phyloP scores from a whole-genome alignment of 2,797 vertebrate genomes.

The Geotrypetes seraphini region DNA sequence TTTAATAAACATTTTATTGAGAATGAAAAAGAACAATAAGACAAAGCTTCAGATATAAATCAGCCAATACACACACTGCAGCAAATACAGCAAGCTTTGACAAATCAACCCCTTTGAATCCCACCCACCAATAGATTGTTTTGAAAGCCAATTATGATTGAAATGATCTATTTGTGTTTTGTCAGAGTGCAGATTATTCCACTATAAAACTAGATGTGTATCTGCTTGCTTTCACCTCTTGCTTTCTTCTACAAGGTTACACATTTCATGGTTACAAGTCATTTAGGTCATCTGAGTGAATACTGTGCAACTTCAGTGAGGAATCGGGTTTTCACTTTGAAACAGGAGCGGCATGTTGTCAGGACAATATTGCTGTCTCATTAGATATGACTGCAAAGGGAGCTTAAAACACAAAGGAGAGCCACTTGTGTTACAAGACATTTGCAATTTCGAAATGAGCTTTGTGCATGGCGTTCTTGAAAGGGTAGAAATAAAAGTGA shows the following conservation, averaged over 20 bases:
- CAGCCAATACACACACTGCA: too few relatives aligned
- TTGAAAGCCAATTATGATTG: too few relatives aligned
- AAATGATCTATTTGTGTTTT: too few relatives aligned
- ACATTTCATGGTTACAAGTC: neutral
- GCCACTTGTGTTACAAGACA: neutral
- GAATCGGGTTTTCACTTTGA: neutral
- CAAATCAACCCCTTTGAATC: too few relatives aligned
- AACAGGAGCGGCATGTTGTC: neutral
- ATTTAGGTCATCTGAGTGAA: neutral
- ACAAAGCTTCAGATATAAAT: too few relatives aligned
- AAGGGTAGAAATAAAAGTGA: slow-evolving; percentile 1
- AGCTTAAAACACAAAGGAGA: neutral
- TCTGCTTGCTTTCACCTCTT: neutral
- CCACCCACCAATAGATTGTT: too few relatives aligned
- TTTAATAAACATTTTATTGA: too few relatives aligned
- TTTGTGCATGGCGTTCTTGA: neutral
- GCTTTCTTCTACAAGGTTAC: neutral
- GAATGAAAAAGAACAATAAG: too few relatives aligned
- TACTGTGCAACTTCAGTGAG: neutral
- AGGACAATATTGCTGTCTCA: neutral
- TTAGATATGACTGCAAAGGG: neutral
- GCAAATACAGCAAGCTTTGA: too few relatives aligned
- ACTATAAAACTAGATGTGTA: too few relatives aligned
- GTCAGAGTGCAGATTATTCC: too few relatives aligned
- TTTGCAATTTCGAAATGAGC: neutral